phyloP scores from a whole-genome alignment of 2,888 invertebrate species.

The Chironomus riparius region DNA sequence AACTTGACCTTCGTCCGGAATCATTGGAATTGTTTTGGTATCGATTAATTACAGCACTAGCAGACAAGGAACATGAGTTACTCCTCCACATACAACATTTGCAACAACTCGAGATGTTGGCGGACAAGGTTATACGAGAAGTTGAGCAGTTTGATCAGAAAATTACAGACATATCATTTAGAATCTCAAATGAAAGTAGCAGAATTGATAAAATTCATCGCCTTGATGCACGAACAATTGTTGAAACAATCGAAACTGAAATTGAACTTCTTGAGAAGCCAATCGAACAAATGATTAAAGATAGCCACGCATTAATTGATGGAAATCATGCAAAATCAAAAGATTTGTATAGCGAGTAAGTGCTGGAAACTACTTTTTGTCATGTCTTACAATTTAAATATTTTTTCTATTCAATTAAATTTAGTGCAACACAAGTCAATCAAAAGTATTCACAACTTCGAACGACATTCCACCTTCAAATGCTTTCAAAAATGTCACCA shows the following conservation, averaged over 20 bases:
- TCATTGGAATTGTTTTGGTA: conserved; percentile 83
- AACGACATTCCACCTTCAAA: conserved; percentile 76
- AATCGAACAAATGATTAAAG: conserved; percentile 81
- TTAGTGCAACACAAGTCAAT: conserved; percentile 74
- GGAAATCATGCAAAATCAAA: conserved; percentile 77
- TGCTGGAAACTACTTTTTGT: background rate
- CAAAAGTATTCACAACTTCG: conserved; percentile 84
- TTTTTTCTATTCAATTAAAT: background rate
- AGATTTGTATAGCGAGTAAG: conserved; percentile 56
- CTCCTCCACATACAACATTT: conserved; percentile 84
- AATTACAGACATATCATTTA: conserved; percentile 75
- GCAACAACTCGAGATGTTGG: conserved; percentile 83
- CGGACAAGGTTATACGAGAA: conserved; percentile 86
- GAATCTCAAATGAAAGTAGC: conserved; percentile 79
- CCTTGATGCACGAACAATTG: conserved; percentile 86
- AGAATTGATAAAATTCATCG: conserved; percentile 78
- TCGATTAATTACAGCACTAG: conserved; percentile 75
- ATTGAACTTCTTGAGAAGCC: conserved; percentile 75
- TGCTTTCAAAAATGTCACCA: conserved; percentile 75
- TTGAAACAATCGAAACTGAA: conserved; percentile 82
- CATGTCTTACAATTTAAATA: background rate
- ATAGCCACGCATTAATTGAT: conserved; percentile 78
- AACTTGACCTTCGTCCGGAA: conserved; percentile 74
- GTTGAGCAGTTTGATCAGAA: conserved; percentile 83
- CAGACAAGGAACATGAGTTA: conserved; percentile 84